Percentiles rank a stretch among this genome's conserved stretches.
Evolutionary conservation across 30 jellyfish, hydroid and myxozoan species (phyloP).

Genomic region (Mastigias papua): DNA sequence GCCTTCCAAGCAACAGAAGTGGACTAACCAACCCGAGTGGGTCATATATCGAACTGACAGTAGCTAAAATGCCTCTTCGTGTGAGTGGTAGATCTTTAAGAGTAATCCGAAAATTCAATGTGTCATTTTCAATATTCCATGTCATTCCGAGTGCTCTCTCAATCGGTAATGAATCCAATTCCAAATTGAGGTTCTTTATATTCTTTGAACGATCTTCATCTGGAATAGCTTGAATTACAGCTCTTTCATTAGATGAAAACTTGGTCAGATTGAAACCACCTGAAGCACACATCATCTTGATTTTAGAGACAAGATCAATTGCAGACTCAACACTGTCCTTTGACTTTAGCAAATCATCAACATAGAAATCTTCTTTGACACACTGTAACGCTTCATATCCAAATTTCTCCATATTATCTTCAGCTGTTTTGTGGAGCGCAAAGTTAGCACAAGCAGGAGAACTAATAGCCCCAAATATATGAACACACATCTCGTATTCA

Average conservation of each 20-base stretch:
- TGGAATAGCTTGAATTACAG: constrained; percentile 40
- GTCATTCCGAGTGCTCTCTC: constrained; percentile 50
- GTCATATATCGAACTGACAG: background rate
- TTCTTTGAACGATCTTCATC: constrained; percentile 28
- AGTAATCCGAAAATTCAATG: constrained; percentile 36
- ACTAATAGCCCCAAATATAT: constrained; percentile 41
- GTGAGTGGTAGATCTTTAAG: constrained; percentile 19
- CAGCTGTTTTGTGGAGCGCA: constrained; percentile 27
- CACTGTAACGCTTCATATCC: constrained; percentile 6
- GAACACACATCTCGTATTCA: constrained; percentile 58
- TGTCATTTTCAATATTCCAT: constrained; percentile 9
- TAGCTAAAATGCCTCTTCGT: background rate
- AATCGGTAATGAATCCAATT: constrained; percentile 21
- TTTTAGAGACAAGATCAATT: background rate
- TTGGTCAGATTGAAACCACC: constrained; percentile 45
- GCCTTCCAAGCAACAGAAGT: background rate
- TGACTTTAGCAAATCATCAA: background rate
- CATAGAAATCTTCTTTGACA: constrained; percentile 16
- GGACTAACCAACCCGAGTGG: background rate
- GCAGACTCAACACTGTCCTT: constrained; percentile 15
- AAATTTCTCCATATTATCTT: constrained; percentile 4
- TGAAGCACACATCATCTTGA: constrained; percentile 22
- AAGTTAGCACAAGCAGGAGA: constrained; percentile 57
- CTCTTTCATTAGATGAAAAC: constrained; percentile 27
- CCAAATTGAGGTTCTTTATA: constrained; percentile 15